phyloP scores from a whole-genome alignment of 2,888 invertebrate species.

The Emmelina monodactyla region DNA sequence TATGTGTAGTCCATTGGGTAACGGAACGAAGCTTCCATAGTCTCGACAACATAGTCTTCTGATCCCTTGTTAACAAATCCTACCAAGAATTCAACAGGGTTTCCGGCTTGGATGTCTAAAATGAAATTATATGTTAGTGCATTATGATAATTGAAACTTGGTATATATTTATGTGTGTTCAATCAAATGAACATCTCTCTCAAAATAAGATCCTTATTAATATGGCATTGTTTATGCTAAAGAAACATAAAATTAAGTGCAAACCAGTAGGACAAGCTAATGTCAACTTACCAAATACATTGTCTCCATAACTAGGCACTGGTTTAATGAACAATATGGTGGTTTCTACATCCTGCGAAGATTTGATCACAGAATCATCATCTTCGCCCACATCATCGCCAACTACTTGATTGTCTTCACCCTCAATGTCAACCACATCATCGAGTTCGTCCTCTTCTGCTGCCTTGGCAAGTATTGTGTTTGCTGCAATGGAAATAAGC shows the following conservation, averaged over 20 bases:
- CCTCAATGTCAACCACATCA: conserved; percentile 74
- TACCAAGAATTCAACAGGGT: conserved; percentile 92
- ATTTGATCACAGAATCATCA: conserved; percentile 65
- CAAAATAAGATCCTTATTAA: no score
- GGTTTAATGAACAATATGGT: conserved; percentile 90
- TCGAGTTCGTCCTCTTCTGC: conserved; percentile 75
- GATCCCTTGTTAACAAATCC: conserved; percentile 96
- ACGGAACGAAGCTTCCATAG: conserved; percentile 96
- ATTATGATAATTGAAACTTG: no score
- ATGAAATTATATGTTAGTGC: no score
- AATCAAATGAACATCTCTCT: no score
- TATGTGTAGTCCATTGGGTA: conserved; percentile 99
- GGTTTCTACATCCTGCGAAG: conserved; percentile 92
- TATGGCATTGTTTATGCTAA: no score
- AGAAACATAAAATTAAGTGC: no score
- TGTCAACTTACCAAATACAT: conserved; percentile 69
- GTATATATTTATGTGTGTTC: no score
- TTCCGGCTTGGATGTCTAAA: conserved; percentile 89
- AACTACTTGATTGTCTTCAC: conserved; percentile 69
- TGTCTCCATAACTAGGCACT: conserved; percentile 64
- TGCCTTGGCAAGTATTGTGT: conserved; percentile 58
- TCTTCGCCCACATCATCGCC: conserved; percentile 72
- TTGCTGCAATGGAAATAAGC: conserved; percentile 35
- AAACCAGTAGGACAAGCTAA: no score
- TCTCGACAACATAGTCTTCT: conserved; percentile 89